A percentile compares a stretch with the other conserved stretches of the same genome.
These are phyloP conservation scores for Leptinotarsa peninsularis DNA, from an alignment of 2,888 invertebrate species.

Conservation along the genomic window DNA sequence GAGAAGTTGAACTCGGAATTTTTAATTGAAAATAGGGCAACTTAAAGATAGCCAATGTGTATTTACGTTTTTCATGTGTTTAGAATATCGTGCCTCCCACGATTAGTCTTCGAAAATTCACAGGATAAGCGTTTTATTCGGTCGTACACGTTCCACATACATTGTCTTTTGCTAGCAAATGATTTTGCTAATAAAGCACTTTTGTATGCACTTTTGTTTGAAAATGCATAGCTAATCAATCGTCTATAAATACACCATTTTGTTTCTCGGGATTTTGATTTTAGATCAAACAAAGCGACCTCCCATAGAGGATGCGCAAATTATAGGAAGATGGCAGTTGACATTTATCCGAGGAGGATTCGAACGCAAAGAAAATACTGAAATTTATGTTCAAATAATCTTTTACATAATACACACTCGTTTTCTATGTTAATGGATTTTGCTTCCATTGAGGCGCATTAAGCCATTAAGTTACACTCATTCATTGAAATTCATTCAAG, in stretches of 20 bases:
- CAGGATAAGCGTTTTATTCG: conserved; percentile 24
- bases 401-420: too few relatives aligned
- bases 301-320: conserved; percentile 27
- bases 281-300: conserved; percentile 37
- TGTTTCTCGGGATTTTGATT: conserved; percentile 60
- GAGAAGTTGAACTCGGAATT: conserved; percentile 20
- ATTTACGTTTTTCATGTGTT: conserved; percentile 36
- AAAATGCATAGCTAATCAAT: conserved; percentile 64
- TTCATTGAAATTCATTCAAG: too few relatives aligned
- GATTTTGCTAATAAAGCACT: conserved; percentile 25
- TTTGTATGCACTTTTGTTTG: conserved; percentile 47
- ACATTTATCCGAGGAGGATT: not conserved
- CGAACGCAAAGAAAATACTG: not conserved
- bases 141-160: conserved; percentile 29
- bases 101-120: conserved; percentile 28
- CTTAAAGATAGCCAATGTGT: conserved; percentile 28
- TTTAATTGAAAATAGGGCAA: conserved; percentile 18
- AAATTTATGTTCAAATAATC: too few relatives aligned
- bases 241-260: conserved; percentile 63
- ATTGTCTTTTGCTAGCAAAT: conserved; percentile 23
- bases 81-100: conserved; percentile 36
- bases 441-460: too few relatives aligned
- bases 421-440: too few relatives aligned
- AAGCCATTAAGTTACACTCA: too few relatives aligned
- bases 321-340: not conserved